Evolutionary conservation across 2,797 vertebrate genomes (phyloP), one percentile per base, ranked within the genome.

Genomic region (Syngnathus rostellatus): DNA sequence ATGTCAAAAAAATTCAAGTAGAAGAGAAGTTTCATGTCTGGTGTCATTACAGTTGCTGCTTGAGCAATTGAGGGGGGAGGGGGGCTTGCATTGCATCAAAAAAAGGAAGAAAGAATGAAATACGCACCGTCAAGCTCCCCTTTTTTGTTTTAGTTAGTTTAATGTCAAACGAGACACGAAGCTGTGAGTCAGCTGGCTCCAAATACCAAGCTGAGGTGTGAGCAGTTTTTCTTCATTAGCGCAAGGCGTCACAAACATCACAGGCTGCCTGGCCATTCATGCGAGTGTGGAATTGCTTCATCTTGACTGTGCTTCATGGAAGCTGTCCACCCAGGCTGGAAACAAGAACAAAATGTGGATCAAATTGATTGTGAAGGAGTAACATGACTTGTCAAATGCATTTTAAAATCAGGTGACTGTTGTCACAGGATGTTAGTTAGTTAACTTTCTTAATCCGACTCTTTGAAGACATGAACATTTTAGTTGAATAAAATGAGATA

Each of bases 111-210:
- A 21, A 6, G n/a, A 31, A 55, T 11, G 23, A 55, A 55, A 55
- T 25, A 12, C 23, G 16, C 37, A 5, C 12, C 25, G 41, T 21
- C 3, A 6, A 14, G n/a, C 25, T 8, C 21, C 23, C 45, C 62
- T 51, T 19, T 31, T 73, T 62, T 68, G 54, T 63, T 51, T 19
- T 31, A 72, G 60, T 68, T 54, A 59, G 64, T 41, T 12, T 38
- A 43, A 16, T 74, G 78, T 64, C 31, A 74, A 81, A 83, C 57
- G 62, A 69, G 62, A 68, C 82, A 66, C 45, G 69, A 50, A 11
- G 59, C 68, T 81, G 85, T 66, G 80, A 86, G 74, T 82, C 82
- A 80, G 73, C 63, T 87, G 85, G 82, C 83, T 75, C 23, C 60
- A 81, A 80, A 87, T 87, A 77, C 78, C 71, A 55, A 71, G 12